Evolutionary conservation across 2,888 invertebrate genomes (phyloP).

Genomic region (Octodonta nipae): DNA sequence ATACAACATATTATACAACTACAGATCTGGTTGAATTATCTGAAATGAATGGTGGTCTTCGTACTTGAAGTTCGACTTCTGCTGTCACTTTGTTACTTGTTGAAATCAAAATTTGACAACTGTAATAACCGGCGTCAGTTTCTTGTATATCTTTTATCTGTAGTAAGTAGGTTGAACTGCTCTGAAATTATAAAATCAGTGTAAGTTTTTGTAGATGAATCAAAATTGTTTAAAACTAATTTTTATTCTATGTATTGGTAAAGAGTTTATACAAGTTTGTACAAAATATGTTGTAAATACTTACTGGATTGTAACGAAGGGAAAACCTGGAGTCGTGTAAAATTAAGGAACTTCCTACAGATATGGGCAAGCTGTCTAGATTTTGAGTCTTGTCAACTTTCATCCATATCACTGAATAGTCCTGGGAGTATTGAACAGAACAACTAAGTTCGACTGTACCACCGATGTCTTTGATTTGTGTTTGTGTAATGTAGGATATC

Average conservation of each 20-base stretch:
- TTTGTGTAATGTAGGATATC: slow-evolving; percentile 81
- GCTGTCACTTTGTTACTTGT: slow-evolving; percentile 68
- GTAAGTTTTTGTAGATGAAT: no score
- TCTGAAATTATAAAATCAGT: no score
- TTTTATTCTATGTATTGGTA: no score
- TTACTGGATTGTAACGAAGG: slow-evolving; percentile 54
- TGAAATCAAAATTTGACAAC: slow-evolving; percentile 74
- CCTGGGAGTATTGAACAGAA: slow-evolving; percentile 77
- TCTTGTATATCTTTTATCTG: slow-evolving; percentile 89
- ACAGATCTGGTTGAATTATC: slow-evolving; percentile 82
- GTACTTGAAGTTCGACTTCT: slow-evolving; percentile 70
- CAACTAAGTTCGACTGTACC: slow-evolving; percentile 77
- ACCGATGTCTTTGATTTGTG: slow-evolving; percentile 84
- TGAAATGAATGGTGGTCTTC: slow-evolving; percentile 82
- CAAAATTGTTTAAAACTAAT: no score
- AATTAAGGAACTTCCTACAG: slow-evolving; percentile 70
- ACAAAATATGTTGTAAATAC: no score
- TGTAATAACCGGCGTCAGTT: slow-evolving; percentile 78
- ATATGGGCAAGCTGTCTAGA: slow-evolving; percentile 62
- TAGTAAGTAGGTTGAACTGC: slow-evolving; percentile 69
- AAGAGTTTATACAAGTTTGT: no score
- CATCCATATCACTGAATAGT: slow-evolving; percentile 74
- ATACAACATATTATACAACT: no score
- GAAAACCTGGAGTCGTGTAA: slow-evolving; percentile 75
- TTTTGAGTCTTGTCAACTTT: slow-evolving; percentile 52